phyloP scores from a whole-genome alignment of 2,113 vertebrate species.

The Hydrolagus affinis region DNA sequence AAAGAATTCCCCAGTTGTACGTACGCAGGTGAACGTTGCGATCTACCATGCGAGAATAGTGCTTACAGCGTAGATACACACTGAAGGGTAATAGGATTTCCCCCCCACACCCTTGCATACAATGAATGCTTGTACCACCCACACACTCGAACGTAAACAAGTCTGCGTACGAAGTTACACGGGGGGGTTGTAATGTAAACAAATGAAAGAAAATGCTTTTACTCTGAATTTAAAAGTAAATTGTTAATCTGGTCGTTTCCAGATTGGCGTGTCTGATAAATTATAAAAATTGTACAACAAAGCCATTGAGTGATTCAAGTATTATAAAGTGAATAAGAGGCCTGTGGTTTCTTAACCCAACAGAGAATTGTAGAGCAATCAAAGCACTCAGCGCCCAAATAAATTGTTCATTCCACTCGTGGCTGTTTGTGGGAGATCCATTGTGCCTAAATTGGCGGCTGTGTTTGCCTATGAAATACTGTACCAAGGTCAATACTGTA shows the following conservation, averaged over 20 bases:
- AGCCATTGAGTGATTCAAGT: not conserved
- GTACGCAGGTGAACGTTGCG: no score
- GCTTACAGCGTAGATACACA: no score
- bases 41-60: no score
- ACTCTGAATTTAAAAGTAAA: not conserved
- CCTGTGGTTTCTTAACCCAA: conserved; percentile 7
- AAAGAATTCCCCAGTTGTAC: no score
- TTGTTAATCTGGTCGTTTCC: not conserved
- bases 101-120: not conserved
- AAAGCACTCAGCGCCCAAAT: conserved; percentile 1
- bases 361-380: not conserved
- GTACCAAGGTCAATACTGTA: no score
- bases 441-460: no score
- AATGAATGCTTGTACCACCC: conserved; percentile 6
- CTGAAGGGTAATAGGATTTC: not conserved
- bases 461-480: no score
- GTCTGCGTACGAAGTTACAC: not conserved
- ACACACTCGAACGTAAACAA: not conserved
- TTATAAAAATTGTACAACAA: not conserved
- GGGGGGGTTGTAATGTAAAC: not conserved
- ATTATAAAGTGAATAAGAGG: not conserved
- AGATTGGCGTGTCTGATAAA: not conserved
- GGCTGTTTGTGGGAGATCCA: no score
- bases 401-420: not conserved
- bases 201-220: conserved; percentile 2